Conservation (phyloP, 2,797 vertebrate genomes). For the Chelon labrosus region DNA sequence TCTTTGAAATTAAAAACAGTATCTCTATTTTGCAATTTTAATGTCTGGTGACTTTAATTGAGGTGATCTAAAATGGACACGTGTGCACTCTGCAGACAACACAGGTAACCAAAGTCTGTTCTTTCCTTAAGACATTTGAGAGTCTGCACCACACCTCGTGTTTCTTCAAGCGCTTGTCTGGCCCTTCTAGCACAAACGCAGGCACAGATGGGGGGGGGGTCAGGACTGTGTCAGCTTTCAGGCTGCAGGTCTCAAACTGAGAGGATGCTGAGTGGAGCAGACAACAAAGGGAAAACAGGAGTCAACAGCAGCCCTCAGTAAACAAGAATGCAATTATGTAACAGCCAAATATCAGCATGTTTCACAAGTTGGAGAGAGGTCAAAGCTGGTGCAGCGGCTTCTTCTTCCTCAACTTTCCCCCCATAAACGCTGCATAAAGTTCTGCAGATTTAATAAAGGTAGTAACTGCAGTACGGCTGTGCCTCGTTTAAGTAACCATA, state of each 20-base stretch:
- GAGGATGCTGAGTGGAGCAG: slow-evolving; percentile 61
- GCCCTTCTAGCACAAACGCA: slow-evolving; percentile 20
- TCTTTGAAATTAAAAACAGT: no score
- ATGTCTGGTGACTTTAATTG: not conserved
- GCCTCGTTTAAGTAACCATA: not conserved
- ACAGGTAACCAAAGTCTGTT: slow-evolving; percentile 31
- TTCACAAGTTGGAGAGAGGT: slow-evolving; percentile 8
- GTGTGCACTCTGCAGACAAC: not conserved
- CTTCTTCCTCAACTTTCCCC: not conserved
- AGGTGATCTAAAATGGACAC: not conserved
- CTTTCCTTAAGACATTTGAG: slow-evolving; percentile 34
- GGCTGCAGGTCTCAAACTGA: slow-evolving; percentile 34
- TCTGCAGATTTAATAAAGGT: no score
- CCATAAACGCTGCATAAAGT: no score
- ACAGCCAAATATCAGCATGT: slow-evolving; percentile 29
- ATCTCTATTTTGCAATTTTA: no score
- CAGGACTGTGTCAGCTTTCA: slow-evolving; percentile 51
- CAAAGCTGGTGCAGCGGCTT: not conserved
- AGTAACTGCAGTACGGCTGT: no score
- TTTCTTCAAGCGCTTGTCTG: slow-evolving; percentile 25
- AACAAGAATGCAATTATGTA: slow-evolving; percentile 29
- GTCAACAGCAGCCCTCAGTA: slow-evolving; percentile 20
- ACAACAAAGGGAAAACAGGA: slow-evolving; percentile 1
- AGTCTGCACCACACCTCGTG: slow-evolving; percentile 15
- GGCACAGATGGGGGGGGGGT: slow-evolving; percentile 59